Evolutionary conservation across 2,888 invertebrate species (phyloP).

Genomic region (Amiota mariae): DNA sequence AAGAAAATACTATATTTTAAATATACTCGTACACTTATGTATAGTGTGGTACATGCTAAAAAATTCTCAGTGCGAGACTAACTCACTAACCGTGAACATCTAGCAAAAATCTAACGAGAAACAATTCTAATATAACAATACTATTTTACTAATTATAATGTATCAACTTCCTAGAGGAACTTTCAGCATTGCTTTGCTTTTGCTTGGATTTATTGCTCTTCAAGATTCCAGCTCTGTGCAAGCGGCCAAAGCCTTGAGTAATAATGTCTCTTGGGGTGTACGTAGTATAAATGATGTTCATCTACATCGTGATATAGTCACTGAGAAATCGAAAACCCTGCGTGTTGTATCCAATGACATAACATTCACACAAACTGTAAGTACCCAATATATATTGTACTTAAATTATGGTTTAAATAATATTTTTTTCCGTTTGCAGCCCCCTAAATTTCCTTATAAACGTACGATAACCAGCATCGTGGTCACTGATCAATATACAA

Average conservation of each 20-base stretch:
- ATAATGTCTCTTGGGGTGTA: conserved; percentile 51
- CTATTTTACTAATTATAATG: background rate
- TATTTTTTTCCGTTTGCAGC: conserved; percentile 23
- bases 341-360: conserved; percentile 48
- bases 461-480: conserved; percentile 52
- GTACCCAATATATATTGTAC: background rate
- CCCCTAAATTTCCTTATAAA: conserved; percentile 34
- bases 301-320: conserved; percentile 45
- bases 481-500: conserved; percentile 48
- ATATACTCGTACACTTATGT: too few relatives aligned
- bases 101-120: background rate
- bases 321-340: conserved; percentile 45
- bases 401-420: background rate
- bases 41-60: background rate
- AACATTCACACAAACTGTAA: conserved; percentile 47
- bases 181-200: background rate
- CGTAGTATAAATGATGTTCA: conserved; percentile 47
- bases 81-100: background rate
- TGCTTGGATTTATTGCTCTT: background rate
- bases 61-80: background rate
- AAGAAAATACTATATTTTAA: background rate
- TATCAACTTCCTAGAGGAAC: background rate
- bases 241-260: conserved; percentile 30
- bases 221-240: conserved; percentile 9
- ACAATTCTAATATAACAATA: background rate